Evolutionary conservation across 2,888 invertebrate genomes (phyloP).

Genomic region (Rhabditoides inermis): DNA sequence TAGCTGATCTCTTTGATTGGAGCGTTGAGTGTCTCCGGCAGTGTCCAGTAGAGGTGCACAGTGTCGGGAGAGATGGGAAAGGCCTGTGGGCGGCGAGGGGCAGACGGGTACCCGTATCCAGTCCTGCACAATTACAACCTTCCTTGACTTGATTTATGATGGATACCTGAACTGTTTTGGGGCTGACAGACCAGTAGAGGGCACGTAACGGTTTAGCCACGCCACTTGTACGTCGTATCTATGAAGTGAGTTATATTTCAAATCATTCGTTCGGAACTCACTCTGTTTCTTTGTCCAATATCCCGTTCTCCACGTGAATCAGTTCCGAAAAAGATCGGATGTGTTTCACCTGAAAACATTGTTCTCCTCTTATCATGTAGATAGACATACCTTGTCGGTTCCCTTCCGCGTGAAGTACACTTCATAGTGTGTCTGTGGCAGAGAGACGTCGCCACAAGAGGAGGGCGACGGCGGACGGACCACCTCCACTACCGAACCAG

Average conservation of each 20-base stretch:
- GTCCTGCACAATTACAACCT: neutral
- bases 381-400: slow-evolving; percentile 44
- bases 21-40: slow-evolving; percentile 46
- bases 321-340: slow-evolving; percentile 30
- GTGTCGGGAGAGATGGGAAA: slow-evolving; percentile 47
- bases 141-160: neutral
- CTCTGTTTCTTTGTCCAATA: slow-evolving; percentile 50
- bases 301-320: slow-evolving; percentile 48
- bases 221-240: slow-evolving; percentile 45
- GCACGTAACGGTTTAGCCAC: slow-evolving; percentile 47
- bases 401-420: slow-evolving; percentile 43
- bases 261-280: no score
- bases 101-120: slow-evolving; percentile 32
- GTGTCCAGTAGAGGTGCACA: slow-evolving; percentile 43
- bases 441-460: slow-evolving; percentile 36
- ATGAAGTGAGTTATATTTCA: neutral
- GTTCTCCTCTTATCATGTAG: no score
- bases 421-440: slow-evolving; percentile 48
- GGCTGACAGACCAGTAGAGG: slow-evolving; percentile 31
- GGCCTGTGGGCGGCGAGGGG: slow-evolving; percentile 30
- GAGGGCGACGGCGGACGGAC: slow-evolving; percentile 17
- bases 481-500: slow-evolving; percentile 40
- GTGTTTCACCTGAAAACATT: no score
- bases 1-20: slow-evolving; percentile 48
- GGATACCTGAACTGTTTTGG: neutral